Evolutionary conservation across 2,888 invertebrate genomes (phyloP), one percentile per base, ranked within the genome.

Genomic region (Muscina levida): DNA sequence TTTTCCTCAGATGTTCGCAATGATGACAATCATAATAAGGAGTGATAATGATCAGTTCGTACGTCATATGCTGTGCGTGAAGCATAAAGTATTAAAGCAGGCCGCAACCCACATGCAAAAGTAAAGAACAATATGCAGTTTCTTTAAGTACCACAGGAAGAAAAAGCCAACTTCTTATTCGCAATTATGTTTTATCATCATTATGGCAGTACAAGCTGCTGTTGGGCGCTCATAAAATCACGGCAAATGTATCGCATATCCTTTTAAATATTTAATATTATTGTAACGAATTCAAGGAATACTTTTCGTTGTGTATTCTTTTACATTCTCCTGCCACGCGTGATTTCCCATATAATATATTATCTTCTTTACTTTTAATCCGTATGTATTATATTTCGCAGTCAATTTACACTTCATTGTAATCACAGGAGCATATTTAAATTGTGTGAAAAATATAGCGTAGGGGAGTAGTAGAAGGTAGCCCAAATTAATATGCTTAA

Each of bases 361-460:
- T 10, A 13, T 53, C 8, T 53, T 22, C 10, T 24, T 53, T 22
- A 53, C 24, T 22, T 53, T 53, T 22, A 53, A 53, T 53, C 24
- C 10, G 3, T 22, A 53, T 53, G 53, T 53, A 53, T 53, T 53
- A 24, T 53, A 53, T 13, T 53, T 53, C 53, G 53, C 53, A 53
- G 24, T 53, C 53, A 53, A 53, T 53, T 53, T 53, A 53, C 53
- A 53, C 53, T 53, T 53, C 53, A 53, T 53, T 53, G 53, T 53
- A 24, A 53, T 53, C 53, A 53, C 22, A 24, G 24, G 6, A 8
- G 22, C 53, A 22, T 11, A 53, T 53, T 22, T 19, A 19, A 3
- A 48, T 10, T 19, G 48, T 8, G 19, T 48, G 10, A 31, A 31
- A 10, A 1, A 48, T 8, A 8, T 5, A 6, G 1, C 6, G 48